Evolutionary conservation across 2,888 invertebrate genomes (phyloP).

Genomic region (Drosophila subsilvestris): DNA sequence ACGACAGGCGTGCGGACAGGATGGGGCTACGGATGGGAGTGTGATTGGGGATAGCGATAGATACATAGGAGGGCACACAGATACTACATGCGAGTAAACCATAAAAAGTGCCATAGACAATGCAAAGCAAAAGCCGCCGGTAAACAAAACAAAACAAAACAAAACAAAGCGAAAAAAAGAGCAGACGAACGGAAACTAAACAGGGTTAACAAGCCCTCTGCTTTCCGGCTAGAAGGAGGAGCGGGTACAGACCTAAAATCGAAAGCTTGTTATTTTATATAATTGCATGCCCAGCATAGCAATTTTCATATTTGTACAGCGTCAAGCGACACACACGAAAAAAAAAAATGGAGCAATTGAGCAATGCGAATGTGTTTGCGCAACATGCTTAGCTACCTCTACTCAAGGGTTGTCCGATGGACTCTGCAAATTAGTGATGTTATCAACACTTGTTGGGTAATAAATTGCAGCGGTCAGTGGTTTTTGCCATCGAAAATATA

Average conservation of each 20-base stretch:
- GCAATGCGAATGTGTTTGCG: constrained; percentile 13
- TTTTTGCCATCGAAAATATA: background rate
- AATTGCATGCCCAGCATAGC: constrained; percentile 18
- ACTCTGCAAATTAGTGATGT: too few relatives aligned
- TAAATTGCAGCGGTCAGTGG: background rate
- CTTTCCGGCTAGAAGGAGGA: background rate
- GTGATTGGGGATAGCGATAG: constrained; percentile 8
- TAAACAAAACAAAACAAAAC: background rate
- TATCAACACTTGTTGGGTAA: background rate
- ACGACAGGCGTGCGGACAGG: constrained; percentile 26
- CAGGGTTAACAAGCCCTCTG: constrained; percentile 31
- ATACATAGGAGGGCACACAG: constrained; percentile 2
- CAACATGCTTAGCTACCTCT: background rate
- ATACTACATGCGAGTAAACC: background rate
- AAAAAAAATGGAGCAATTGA: constrained; percentile 13
- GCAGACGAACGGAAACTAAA: constrained; percentile 36
- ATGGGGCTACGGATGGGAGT: background rate
- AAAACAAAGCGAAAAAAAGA: constrained; percentile 4
- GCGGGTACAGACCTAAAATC: constrained; percentile 24
- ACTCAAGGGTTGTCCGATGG: background rate
- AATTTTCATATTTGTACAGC: constrained; percentile 37
- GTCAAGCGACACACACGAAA: constrained; percentile 2
- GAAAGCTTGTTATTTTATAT: constrained; percentile 35
- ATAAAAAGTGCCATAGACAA: constrained; percentile 15
- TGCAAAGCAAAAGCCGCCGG: constrained; percentile 2